phyloP scores from a whole-genome alignment of 2,888 invertebrate genomes.

The Heterodera filipjevi region DNA sequence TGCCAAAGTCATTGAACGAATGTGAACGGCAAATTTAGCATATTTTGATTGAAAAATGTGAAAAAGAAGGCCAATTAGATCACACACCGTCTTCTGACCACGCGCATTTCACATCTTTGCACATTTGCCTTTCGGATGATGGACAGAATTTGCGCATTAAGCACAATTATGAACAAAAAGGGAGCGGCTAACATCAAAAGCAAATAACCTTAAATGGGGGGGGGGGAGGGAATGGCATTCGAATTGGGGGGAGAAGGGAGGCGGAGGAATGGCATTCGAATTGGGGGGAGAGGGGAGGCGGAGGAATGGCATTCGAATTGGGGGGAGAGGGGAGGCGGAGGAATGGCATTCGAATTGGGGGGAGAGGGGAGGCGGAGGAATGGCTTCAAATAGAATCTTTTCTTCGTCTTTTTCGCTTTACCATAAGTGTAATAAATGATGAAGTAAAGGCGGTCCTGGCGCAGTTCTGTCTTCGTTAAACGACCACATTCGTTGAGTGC shows the following conservation, averaged over 20 bases:
- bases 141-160: slow-evolving; percentile 54
- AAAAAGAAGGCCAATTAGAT: background rate
- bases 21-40: background rate
- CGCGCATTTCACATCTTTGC: slow-evolving; percentile 15
- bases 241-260: too few species aligned
- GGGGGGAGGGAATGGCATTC: too few species aligned
- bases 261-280: too few species aligned
- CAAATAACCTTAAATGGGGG: slow-evolving; percentile 46
- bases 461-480: slow-evolving; percentile 47
- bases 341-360: too few species aligned
- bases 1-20: background rate
- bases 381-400: too few species aligned
- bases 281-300: too few species aligned
- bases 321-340: too few species aligned
- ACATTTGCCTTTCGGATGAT: slow-evolving; percentile 33
- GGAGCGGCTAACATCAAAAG: slow-evolving; percentile 54
- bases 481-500: slow-evolving; percentile 55
- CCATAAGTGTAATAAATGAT: slow-evolving; percentile 53
- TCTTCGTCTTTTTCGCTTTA: too few species aligned
- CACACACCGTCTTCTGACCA: background rate
- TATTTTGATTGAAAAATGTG: background rate
- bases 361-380: too few species aligned
- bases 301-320: too few species aligned
- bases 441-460: slow-evolving; percentile 52
- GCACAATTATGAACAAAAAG: slow-evolving; percentile 56